Evolutionary conservation across 2,797 vertebrate species (phyloP), one percentile per base, ranked within the genome.

Genomic region (Sylvilagus floridanus): DNA sequence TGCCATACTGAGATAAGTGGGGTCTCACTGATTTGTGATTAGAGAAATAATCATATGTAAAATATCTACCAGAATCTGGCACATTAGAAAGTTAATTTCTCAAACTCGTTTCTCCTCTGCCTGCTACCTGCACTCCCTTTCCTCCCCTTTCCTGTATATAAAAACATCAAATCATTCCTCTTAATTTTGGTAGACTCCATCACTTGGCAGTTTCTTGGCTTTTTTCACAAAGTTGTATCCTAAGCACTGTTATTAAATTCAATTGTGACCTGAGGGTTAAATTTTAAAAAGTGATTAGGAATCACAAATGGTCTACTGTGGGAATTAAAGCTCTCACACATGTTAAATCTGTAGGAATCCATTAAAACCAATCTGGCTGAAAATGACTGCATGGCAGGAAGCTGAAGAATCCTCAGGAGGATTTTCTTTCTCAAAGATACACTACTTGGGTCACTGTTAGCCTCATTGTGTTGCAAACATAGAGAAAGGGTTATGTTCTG

Each of bases 201-300:
- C 13, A 89, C 6, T 60, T 62, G 21, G 2, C 60, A 12, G 62
- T 10, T 37, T 24, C 81, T 69, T 52, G 32, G 13, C 8, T 6
- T 54, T 84, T 90, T 68, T 81, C 35, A 77, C 47, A 8, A 30
- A 81, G 24, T 73, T 82, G 32, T 9, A 68, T 91, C 60, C 93
- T 94, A n/a, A 85, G 78, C 4, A 28, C 60, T 62, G 32, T 71
- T 90, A 68, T 71, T 84, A 82, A 82, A 60, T 81, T 75, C 32
- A 95, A 37, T 4, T 14, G 69, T 79, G 57, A 81, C 57, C 21
- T 22, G 24, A 84, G 12, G 35, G 7, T 60, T 86, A 88, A 91
- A 93, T 91, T 88, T 79, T 24, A 93, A 60, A 94, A 83, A 57
- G 84, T 95, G 50, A 92, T 94, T 95, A 91, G 82, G 30, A 87